A percentile compares a stretch with the other conserved stretches of the same genome.
phyloP scores from a whole-genome alignment of 2,888 invertebrate genomes.

The Tanypteryx hageni region DNA sequence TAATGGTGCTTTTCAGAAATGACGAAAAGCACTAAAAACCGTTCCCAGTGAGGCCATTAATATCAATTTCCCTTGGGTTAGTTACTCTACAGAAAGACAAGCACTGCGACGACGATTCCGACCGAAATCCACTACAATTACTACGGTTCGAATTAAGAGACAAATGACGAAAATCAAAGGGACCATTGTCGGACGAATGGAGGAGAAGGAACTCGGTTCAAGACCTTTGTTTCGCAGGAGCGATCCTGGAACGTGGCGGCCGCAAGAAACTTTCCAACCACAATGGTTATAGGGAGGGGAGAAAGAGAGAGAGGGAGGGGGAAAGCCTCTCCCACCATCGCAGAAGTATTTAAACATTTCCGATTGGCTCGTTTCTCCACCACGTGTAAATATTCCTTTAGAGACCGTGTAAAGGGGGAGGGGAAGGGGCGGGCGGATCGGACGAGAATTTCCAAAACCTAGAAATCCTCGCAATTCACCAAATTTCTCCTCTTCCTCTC shows the following conservation, averaged over 20 bases:
- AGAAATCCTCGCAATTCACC: background rate
- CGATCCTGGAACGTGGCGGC: background rate
- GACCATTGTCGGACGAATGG: too few species aligned
- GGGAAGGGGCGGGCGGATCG: background rate
- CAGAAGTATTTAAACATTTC: background rate
- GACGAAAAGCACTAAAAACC: too few species aligned
- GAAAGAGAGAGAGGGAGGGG: background rate
- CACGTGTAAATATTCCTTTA: background rate
- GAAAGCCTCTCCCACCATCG: background rate
- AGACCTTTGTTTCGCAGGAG: background rate
- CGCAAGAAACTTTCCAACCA: background rate
- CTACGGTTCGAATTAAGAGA: background rate
- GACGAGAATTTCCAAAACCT: background rate
- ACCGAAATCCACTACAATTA: too few species aligned
- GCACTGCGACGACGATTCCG: too few species aligned
- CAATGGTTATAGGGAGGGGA: background rate
- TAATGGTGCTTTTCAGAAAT: too few species aligned
- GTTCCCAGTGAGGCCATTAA: too few species aligned
- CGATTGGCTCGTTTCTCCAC: background rate
- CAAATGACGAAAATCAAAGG: slow-evolving; percentile 9
- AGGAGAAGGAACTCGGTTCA: too few species aligned
- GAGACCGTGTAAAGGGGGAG: background rate
- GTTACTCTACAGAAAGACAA: too few species aligned
- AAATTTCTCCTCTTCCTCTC: too few species aligned
- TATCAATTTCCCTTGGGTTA: too few species aligned